Evolutionary conservation across 1,140 invertebrate genomes (phyloP), one percentile per base, ranked within the genome.

Genomic region (Ceratitis capitata): DNA sequence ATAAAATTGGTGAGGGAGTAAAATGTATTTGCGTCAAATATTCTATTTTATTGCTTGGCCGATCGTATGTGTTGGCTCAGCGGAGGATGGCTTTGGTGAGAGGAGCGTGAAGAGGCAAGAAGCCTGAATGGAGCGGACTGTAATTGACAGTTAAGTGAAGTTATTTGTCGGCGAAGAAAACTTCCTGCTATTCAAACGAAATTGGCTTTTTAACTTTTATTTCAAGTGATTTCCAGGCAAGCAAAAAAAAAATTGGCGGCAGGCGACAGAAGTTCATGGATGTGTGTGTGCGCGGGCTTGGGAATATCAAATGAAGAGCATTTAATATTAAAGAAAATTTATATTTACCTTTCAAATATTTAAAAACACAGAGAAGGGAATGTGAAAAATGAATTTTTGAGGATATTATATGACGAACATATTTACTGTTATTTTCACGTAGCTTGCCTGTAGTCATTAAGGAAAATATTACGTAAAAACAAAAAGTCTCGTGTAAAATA

Each of bases 141-240:
- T 83, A 83, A 83, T 53, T 83, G 82, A 83, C 82, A 83, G 45
- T 53, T 53, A 83, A 51, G 82, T 83, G 49, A 53, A 83, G 47
- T 78, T 78, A 16, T 78, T 78, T 78, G n/a, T n/a, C 69, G 69
- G 19, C n/a, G 19, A 78, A 12, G 35, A 42, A 42, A 78, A 47
- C 69, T 78, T 45, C 7, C 9, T 45, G 16, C n/a, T 45, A 23
- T 78, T 45, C 35, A 10, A 45, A 39, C 23, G 39, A 78, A 78
- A 78, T 45, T 78, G 19, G 69, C 69, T 23, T 47, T 78, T 78
- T 7, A 45, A 19, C 19, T 42, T 78, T 6, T n/a, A 45, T 78
- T 42, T 78, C 16, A 47, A 78, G 39, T 3, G 7, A 23, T 10
- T 23, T 78, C 10, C 3, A 26, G 5, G 9, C 6, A 29, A 29